Percentiles rank a stretch among this genome's conserved stretches.
Evolutionary conservation across 2,888 invertebrate species (phyloP).

Genomic region (Exocentrus adspersus): DNA sequence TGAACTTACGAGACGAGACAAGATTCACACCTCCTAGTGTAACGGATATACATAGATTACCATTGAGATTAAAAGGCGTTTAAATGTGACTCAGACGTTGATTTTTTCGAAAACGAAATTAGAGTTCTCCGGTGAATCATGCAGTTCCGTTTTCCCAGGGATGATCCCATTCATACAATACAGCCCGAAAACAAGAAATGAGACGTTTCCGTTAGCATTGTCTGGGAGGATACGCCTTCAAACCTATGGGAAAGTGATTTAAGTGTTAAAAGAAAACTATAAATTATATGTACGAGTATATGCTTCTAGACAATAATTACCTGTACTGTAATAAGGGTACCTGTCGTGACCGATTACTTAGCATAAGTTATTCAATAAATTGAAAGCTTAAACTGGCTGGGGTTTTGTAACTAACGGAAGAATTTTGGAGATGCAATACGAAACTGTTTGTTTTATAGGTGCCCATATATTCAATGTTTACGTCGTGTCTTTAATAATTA

Average conservation of each 20-base stretch:
- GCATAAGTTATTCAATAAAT: too few species aligned
- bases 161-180: constrained; percentile 16
- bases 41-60: too few species aligned
- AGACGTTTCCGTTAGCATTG: constrained; percentile 33
- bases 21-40: too few species aligned
- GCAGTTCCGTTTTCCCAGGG: constrained; percentile 24
- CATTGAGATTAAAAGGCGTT: neutral
- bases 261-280: constrained; percentile 10
- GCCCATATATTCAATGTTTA: too few species aligned
- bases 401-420: too few species aligned
- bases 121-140: constrained; percentile 11
- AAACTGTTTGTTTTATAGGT: too few species aligned
- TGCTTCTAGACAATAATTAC: neutral
- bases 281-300: constrained; percentile 7
- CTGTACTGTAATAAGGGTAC: too few species aligned
- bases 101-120: constrained; percentile 2
- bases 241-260: constrained; percentile 30
- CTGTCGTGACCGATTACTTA: too few species aligned
- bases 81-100: neutral
- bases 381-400: too few species aligned
- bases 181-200: constrained; percentile 28
- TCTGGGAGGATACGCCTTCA: constrained; percentile 15
- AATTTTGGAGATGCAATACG: too few species aligned
- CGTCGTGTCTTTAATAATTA: too few species aligned
- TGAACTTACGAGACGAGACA: too few species aligned